phyloP scores from a whole-genome alignment of 2,113 vertebrate species.

The Seriola quinqueradiata region DNA sequence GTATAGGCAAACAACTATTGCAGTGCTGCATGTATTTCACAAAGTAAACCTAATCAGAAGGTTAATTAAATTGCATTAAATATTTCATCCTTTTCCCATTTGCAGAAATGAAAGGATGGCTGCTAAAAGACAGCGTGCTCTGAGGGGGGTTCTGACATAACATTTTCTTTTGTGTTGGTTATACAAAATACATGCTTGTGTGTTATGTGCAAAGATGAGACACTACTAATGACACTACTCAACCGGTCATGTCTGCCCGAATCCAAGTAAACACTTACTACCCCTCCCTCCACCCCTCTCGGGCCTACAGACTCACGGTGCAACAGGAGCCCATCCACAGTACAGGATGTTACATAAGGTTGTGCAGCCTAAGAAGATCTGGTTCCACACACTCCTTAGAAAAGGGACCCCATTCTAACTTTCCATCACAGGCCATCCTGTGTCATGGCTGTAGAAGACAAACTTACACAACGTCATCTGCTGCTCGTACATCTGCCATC shows the following conservation, averaged over 20 bases:
- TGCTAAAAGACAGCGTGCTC: background rate
- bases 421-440: conserved; percentile 41
- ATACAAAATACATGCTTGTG: conserved; percentile 12
- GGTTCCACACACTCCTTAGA: conserved; percentile 41
- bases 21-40: background rate
- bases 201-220: conserved; percentile 2
- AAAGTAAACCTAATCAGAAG: background rate
- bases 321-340: conserved; percentile 45
- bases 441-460: conserved; percentile 39
- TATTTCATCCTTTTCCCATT: background rate
- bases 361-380: conserved; percentile 42
- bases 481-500: conserved; percentile 40
- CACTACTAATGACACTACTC: background rate
- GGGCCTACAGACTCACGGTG: conserved; percentile 10
- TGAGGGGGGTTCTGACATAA: conserved; percentile 3
- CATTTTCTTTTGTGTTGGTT: background rate
- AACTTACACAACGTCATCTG: conserved; percentile 30
- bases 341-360: conserved; percentile 57
- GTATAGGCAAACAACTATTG: background rate
- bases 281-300: background rate
- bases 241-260: background rate
- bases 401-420: conserved; percentile 45
- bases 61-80: background rate
- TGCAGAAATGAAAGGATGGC: background rate
- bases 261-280: conserved; percentile 10